Conservation (phyloP, 2,888 invertebrate species). For the Glyphotaelius pellucidus region DNA sequence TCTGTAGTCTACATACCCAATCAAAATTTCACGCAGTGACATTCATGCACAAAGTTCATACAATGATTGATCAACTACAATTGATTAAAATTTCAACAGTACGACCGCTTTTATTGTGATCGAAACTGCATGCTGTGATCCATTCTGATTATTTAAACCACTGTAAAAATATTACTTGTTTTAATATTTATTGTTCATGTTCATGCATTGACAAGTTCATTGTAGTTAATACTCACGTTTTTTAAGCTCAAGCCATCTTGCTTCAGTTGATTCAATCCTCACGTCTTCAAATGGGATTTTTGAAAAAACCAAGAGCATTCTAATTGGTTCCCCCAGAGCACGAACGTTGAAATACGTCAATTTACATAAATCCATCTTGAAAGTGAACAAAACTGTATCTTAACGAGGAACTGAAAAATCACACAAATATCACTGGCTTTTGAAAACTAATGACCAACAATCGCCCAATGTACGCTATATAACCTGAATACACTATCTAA, state of each 20-base stretch:
- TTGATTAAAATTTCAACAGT: too few relatives aligned
- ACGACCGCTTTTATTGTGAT: too few relatives aligned
- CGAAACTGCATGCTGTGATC: too few relatives aligned
- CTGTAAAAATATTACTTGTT: too few relatives aligned
- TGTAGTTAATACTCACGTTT: constrained; percentile 38
- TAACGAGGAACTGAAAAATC: background rate
- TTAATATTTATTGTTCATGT: background rate
- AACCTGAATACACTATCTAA: background rate
- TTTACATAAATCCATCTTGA: constrained; percentile 19
- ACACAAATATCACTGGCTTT: background rate
- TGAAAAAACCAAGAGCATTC: constrained; percentile 59
- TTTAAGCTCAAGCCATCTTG: constrained; percentile 61
- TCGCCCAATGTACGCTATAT: background rate
- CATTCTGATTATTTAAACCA: too few relatives aligned
- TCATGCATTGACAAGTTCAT: background rate
- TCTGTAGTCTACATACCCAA: too few relatives aligned
- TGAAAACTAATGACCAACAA: background rate
- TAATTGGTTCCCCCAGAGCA: constrained; percentile 62
- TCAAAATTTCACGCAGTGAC: too few relatives aligned
- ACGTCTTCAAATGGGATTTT: constrained; percentile 58
- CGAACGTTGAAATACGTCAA: constrained; percentile 62
- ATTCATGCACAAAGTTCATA: too few relatives aligned
- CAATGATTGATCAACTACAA: too few relatives aligned
- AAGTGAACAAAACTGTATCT: background rate
- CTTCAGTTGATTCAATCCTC: constrained; percentile 53